phyloP scores from a whole-genome alignment of 2,797 vertebrate species.

The Odontamblyopus lacepedii region DNA sequence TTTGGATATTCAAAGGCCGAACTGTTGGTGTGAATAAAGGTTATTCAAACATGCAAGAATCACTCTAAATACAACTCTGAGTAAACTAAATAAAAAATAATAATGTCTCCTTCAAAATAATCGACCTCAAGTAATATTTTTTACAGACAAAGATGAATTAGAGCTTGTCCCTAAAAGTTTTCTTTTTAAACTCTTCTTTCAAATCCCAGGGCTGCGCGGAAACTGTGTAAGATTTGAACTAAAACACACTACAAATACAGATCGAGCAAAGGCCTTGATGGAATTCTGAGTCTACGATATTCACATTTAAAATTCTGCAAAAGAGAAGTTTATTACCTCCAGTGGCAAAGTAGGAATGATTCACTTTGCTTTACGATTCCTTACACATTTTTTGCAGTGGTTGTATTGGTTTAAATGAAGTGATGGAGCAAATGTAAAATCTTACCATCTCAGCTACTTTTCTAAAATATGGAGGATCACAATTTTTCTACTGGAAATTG shows the following conservation, averaged over 20 bases:
- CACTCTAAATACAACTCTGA: no score
- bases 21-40: no score
- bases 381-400: neutral
- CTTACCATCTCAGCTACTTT: neutral
- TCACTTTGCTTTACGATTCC: neutral
- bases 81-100: no score
- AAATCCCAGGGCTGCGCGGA: neutral
- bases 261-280: neutral
- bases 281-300: neutral
- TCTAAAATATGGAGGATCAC: neutral
- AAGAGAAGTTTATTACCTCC: neutral
- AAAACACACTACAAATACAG: neutral
- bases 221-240: neutral
- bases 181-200: neutral
- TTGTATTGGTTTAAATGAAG: neutral
- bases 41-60: no score
- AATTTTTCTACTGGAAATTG: slow-evolving; percentile 5
- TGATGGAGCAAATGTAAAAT: neutral
- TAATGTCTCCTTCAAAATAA: neutral
- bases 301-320: neutral
- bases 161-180: neutral
- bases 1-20: neutral
- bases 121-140: neutral
- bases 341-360: neutral
- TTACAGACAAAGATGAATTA: neutral